Evolutionary conservation across 2,888 invertebrate species (phyloP).

Genomic region (Hedya salicella): DNA sequence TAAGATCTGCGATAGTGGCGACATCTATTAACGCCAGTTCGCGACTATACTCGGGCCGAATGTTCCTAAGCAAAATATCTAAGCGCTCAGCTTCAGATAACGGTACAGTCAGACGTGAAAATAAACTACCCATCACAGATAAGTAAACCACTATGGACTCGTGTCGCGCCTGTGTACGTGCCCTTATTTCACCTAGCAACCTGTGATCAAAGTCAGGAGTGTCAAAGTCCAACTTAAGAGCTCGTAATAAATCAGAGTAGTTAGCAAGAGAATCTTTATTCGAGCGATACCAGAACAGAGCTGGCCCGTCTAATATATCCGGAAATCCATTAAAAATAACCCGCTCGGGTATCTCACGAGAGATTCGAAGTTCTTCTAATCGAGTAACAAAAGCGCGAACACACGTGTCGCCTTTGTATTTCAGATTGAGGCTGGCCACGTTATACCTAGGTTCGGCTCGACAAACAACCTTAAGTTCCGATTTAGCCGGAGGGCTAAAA

Average conservation of each 20-base stretch:
- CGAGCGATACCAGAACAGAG: background rate
- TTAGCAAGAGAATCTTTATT: background rate
- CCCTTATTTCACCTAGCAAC: background rate
- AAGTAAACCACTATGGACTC: background rate
- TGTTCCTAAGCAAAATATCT: background rate
- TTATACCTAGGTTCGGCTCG: no score
- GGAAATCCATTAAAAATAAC: background rate
- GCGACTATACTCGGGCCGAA: background rate
- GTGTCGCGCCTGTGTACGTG: background rate
- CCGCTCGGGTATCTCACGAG: no score
- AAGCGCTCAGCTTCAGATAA: background rate
- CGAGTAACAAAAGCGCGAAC: no score
- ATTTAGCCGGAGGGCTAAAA: no score
- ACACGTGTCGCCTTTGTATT: no score
- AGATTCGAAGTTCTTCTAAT: no score
- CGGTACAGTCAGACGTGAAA: background rate
- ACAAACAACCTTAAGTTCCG: no score
- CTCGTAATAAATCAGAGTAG: background rate
- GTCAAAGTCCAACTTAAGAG: background rate
- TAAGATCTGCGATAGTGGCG: fast-evolving
- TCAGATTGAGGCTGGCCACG: no score
- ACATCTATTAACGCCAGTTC: no score
- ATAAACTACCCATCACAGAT: background rate
- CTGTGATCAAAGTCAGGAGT: background rate
- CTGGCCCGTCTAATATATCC: background rate